These are phyloP conservation scores for Alca torda DNA, from an alignment of 2,797 vertebrate genomes.

Conservation along the genomic window DNA sequence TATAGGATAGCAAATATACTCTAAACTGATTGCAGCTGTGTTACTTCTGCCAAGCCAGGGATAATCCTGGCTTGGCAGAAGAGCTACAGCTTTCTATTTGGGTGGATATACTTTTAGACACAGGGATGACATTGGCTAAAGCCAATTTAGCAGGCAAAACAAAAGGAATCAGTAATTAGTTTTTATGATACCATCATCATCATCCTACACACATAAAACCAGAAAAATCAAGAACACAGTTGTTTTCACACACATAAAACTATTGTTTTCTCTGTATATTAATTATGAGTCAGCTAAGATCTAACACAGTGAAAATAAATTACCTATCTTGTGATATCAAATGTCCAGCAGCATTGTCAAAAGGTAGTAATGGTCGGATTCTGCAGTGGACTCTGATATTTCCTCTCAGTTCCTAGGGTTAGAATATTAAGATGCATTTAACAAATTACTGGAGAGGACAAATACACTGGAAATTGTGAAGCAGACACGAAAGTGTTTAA, in stretches of 20 bases:
- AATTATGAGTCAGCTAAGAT: neutral
- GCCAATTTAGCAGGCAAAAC: neutral
- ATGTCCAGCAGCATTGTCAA: slow-evolving; percentile 64
- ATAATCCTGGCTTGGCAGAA: neutral
- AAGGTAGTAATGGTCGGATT: slow-evolving; percentile 79
- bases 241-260: neutral
- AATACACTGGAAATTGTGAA: neutral
- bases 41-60: neutral
- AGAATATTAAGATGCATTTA: neutral
- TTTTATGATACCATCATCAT: neutral
- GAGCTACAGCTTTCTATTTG: neutral
- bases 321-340: slow-evolving; percentile 64
- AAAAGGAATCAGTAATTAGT: neutral
- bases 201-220: neutral
- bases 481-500: neutral
- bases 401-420: slow-evolving; percentile 83
- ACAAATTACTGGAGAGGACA: neutral
- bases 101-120: neutral
- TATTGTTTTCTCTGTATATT: neutral
- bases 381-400: slow-evolving; percentile 87
- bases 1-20: neutral
- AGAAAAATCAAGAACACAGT: neutral
- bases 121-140: neutral
- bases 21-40: neutral
- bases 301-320: neutral